Evolutionary conservation across 2,888 invertebrate genomes (phyloP), one percentile per base, ranked within the genome.

Genomic region (Anodontia alba): DNA sequence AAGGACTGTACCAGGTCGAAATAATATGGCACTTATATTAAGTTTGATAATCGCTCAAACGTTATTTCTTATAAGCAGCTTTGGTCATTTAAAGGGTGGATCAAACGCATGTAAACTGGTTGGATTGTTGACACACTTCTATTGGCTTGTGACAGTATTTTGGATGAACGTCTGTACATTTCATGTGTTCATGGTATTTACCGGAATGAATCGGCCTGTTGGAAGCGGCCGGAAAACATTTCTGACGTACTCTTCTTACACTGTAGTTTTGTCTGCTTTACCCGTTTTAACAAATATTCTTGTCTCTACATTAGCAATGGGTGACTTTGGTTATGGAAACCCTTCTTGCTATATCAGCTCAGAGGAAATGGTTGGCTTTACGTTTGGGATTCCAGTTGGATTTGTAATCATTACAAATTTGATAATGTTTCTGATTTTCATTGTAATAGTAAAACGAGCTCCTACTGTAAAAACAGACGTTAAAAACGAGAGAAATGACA

Each of bases 101-200:
- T 76, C 73, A 1, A 33, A 20, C 5, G 23, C 38, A 26, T 85
- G 85, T 31, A 70, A 72, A 51, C n/a, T 42, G 1, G 10, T 82
- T 15, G 85, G 82, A 54, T 26, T 80, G 10, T 23, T 57, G 3
- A 75, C 80, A 15, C 85, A 85, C 73, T 85, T 78, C 36, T 78
- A 67, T 26, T 85, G 80, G 82, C 49, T 85, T 5, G 51, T 68
- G 29, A 33, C 78, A 8, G 23, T 82, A 43, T 78, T 82, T 54
- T 85, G 85, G 85, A 85, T 82, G 85, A 82, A 85, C 23, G 57
- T 78, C 10, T 84, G 84, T 31, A 77, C 82, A 0, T 73, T 75
- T 43, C 81, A 84, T 51, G 71, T 80, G 70, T 78, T 51, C 20
- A 42, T 73, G 12, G 70, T 76, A 1, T 70, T 85, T 51, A 26